Base-by-base conservation (phyloP, 2,888 invertebrate species). In the Spodoptera littoralis region DNA sequence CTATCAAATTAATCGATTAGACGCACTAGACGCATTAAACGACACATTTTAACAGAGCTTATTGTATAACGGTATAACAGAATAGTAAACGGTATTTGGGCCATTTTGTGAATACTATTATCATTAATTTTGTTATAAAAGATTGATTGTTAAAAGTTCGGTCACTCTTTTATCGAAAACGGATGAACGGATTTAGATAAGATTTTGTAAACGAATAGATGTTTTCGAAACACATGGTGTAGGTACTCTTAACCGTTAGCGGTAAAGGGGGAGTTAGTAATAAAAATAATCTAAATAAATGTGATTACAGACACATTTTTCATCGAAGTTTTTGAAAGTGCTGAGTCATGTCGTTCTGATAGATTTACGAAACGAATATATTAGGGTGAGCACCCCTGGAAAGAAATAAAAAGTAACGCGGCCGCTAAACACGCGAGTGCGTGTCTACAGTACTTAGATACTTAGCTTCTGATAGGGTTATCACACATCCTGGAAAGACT, bases 1-100 rank as follows among this genome's bases (percentile, higher is more conserved):
- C 73, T 73, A 75, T 76, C 57, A 60, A 75, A 74, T 77, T 71
- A 76, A 83, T 76, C 59, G 65, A 65, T 67, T 74, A 47, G 12
- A 73, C 66, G 30, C 65, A 68, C 51, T 55, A 46, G 41, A 42
- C n/a, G 11, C 43, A 24, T 8, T 42, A 47, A 45, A 22, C 22
- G 46, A 13, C 36, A 52, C 27, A 22, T 30, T 42, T 12, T 18
- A 18, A 1, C 18, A 45, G 12, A 18, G 11, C 11, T 46, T 8
- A 48, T 48, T n/a, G n/a, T 48, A 8, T 36, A 36, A 36, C 27
- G 27, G 36, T 18, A 18, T 18, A 36, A 9, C 8, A 36, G 5
- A 27, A 27, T 27, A 27, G 18, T 1, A 18, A 18, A 36, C 36
- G 6, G 36, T 8, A 36, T 9, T 36, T 9, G 36, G 36, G 36